Percentiles rank a stretch among this genome's conserved stretches.
Conservation (phyloP, 2,797 vertebrate species). For the Champsocephalus gunnari region DNA sequence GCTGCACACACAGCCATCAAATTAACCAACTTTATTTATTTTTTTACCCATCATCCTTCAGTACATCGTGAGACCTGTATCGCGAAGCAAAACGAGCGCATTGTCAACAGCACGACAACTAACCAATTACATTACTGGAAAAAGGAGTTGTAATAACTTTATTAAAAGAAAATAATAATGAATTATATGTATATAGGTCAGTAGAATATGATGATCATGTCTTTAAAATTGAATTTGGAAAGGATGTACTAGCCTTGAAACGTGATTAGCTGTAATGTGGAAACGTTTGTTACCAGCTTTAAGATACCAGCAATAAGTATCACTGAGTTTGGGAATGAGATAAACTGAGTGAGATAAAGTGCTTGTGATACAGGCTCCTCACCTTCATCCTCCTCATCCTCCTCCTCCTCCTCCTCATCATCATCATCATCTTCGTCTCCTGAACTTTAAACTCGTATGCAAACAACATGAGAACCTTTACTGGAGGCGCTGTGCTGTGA, state of each 20-base stretch:
- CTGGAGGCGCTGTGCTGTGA: conserved; percentile 7
- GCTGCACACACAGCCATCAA: conserved; percentile 19
- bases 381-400: background rate
- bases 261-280: too few species aligned
- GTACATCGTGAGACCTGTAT: conserved; percentile 25
- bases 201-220: background rate
- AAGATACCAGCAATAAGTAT: background rate
- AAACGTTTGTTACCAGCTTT: background rate
- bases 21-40: background rate
- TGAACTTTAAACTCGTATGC: conserved; percentile 58
- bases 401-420: background rate
- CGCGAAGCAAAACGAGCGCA: background rate
- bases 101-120: background rate
- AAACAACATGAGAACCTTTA: conserved; percentile 39
- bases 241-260: too few species aligned
- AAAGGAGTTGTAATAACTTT: background rate
- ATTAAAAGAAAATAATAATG: background rate
- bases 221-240: too few species aligned
- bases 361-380: background rate
- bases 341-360: background rate
- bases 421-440: conserved; percentile 20
- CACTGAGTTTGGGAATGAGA: background rate
- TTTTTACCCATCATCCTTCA: conserved; percentile 46
- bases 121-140: background rate
- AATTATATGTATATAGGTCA: background rate